phyloP scores from a whole-genome alignment of 2,113 vertebrate genomes.

The Gymnogyps californianus region DNA sequence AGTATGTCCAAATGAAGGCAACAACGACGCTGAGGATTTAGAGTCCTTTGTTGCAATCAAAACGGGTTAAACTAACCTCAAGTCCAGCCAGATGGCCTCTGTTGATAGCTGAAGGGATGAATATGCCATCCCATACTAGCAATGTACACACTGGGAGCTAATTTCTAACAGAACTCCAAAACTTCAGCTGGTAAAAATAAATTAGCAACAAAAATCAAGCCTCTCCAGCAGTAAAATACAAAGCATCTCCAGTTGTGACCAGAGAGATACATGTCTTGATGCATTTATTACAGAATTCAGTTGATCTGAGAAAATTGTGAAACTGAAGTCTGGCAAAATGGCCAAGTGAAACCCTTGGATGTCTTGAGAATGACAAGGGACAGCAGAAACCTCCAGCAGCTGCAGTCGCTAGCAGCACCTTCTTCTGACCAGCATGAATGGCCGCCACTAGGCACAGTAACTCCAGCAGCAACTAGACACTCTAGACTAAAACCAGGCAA shows the following conservation, averaged over 20 bases:
- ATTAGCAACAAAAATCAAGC: not conserved
- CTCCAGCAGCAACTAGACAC: not conserved
- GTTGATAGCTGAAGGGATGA: not conserved
- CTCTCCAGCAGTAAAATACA: not conserved
- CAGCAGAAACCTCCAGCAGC: not conserved
- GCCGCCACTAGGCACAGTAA: not conserved
- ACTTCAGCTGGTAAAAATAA: not conserved
- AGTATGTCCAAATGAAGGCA: not conserved
- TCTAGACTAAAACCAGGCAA: not conserved
- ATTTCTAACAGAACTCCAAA: not conserved
- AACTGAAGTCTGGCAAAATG: not conserved
- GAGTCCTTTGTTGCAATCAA: not conserved
- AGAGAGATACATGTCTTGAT: not conserved
- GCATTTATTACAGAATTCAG: not conserved
- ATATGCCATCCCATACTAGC: not conserved
- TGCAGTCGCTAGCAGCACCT: not conserved
- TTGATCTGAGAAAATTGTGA: not conserved
- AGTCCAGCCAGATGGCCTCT: not conserved
- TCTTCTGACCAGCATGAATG: not conserved
- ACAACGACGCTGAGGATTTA: not conserved
- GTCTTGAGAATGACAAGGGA: not conserved
- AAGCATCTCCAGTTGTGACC: not conserved
- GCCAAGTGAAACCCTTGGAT: not conserved
- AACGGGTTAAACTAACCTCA: not conserved
- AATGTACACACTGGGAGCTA: not conserved